Conservation (phyloP, 2,797 vertebrate genomes). For the Pelochelys cantorii region DNA sequence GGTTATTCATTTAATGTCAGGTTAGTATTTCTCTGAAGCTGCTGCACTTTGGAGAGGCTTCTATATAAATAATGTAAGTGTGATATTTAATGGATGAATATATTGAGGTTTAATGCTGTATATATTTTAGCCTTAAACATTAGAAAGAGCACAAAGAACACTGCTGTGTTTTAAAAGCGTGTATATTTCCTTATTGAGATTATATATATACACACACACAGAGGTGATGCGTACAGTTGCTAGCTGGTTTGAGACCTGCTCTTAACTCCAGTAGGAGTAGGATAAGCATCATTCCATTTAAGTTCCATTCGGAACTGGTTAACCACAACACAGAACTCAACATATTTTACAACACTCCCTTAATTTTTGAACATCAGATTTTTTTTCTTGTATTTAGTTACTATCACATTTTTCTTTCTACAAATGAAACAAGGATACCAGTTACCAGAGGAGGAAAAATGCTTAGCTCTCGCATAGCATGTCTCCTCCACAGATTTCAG, state of each 20-base stretch:
- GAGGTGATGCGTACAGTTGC: not conserved
- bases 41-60: not conserved
- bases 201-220: not conserved
- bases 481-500: conserved; percentile 44
- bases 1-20: not conserved
- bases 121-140: not conserved
- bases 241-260: not conserved
- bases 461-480: not conserved
- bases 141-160: not conserved
- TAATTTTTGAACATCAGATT: conserved; percentile 3
- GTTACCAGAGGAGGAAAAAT: not conserved
- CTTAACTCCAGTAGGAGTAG: conserved; percentile 7
- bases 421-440: conserved; percentile 9
- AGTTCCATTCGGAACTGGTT: not conserved
- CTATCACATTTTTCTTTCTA: not conserved
- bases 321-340: not conserved
- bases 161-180: not conserved
- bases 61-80: not conserved
- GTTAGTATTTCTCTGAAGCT: not conserved
- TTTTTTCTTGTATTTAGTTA: not conserved
- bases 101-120: not conserved
- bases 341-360: conserved; percentile 4
- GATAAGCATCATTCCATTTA: not conserved
- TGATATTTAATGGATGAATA: not conserved
- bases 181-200: no score